phyloP scores from a whole-genome alignment of 2,113 vertebrate species.

The Cairina moschata region DNA sequence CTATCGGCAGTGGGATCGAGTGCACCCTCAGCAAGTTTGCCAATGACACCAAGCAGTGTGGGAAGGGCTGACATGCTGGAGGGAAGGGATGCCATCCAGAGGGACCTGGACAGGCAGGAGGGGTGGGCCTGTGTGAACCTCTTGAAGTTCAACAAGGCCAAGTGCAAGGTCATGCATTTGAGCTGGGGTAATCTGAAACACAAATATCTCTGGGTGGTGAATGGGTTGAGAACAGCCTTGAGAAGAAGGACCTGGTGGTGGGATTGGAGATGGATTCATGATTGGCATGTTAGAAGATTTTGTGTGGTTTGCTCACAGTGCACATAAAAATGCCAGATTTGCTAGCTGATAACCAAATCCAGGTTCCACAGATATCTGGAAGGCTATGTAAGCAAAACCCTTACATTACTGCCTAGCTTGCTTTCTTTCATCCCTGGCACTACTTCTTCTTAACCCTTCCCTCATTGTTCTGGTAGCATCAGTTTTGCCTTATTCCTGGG shows the following conservation, averaged over 20 bases:
- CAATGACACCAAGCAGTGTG: no score
- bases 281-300: background rate
- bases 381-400: rapidly evolving
- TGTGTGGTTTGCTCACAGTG: background rate
- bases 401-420: background rate
- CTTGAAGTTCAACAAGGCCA: no score
- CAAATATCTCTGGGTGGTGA: no score
- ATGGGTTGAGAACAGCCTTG: no score
- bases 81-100: no score
- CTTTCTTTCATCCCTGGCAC: background rate
- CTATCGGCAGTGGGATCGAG: no score
- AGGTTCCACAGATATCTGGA: background rate
- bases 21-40: no score
- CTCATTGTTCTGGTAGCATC: background rate
- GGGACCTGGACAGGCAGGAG: no score
- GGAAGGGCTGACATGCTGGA: no score
- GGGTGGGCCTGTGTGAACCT: no score
- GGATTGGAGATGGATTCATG: background rate
- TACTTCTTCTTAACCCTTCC: background rate
- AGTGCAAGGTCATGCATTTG: no score
- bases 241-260: background rate
- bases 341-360: background rate
- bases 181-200: no score
- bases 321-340: background rate
- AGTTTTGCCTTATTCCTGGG: background rate